Evolutionary conservation across 2,888 invertebrate species (phyloP), one percentile per base, ranked within the genome.

Genomic region (Thymelicus lineola): DNA sequence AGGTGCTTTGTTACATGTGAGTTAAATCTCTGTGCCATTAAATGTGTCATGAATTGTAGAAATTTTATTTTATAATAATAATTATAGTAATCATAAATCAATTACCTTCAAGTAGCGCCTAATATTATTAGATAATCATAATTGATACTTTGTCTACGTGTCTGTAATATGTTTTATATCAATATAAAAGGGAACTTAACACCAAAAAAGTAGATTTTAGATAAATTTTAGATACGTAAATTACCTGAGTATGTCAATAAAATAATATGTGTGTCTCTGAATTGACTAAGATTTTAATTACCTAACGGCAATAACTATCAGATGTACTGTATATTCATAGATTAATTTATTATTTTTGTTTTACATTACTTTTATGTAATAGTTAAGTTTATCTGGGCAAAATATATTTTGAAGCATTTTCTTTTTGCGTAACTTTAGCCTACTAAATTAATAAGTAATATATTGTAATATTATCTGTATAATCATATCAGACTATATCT

Each of bases 181-280:
- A 75, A 59, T 7, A 45, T 72, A 76, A 77, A 85, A 85, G 80
- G 87, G 75, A 83, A 70, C 74, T 77, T 76, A 76, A 87, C 87
- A 87, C 87, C 87, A 87, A 85, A 76, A 38, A 12, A 77, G 79
- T 86, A 86, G 83, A 66, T 73, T 73, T 77, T 82, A 81, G 59
- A 36, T 59, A 12, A 50, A 50, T 45, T 14, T 2, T 45, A 14
- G 12, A 0, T 28, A 28, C 28, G 28, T 28, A 28, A 28, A 28
- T 28, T 28, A 28, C 3, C 28, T 3, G 5, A 28, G 28, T 28
- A 28, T 28, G 28, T 28, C 3, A 2, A 28, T 28, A 28, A 38
- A 38, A 38, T 38, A 9, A 9, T 12, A 12, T 12, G 12, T 42
- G 42, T 42, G 42, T 58, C 58, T 20, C 17, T 55, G 20, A 55